Evolutionary conservation across 37 sponge, comb jelly and placozoan species (phyloP), one percentile per base, ranked within the genome.

Genomic region (Diacarnus erythraeanus): DNA sequence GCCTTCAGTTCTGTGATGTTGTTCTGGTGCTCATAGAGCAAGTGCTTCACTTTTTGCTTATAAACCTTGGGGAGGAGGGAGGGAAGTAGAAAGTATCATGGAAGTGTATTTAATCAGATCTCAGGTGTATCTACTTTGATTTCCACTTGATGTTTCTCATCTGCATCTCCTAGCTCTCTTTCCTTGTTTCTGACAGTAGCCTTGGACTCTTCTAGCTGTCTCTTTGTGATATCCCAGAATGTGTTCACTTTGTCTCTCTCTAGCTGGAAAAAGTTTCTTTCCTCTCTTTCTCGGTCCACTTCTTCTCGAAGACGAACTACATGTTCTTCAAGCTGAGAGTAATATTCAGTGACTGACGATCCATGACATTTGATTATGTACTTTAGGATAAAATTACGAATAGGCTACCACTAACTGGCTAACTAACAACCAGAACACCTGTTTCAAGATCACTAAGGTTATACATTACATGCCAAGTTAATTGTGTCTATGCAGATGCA

Each of bases 21-120:
- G 77, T 91, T 96, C 78, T 98, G 99, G 40, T 98, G 99, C 74
- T 98, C 94, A 72, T 96, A 96, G 29, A 98, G 84, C 74, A 98
- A 64, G 65, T 98, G 99, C 81, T 98, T 98, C 69, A 98, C 99
- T 61, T 98, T 98, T 74, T 98, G 99, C 72, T 98, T 98, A 89
- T 98, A 98, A 33, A 98, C 97, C 96, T 95, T 57, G 17, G 10
- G 17, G 21, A n/a, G n/a, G 17, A 54, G 17, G 56, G 10, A 20
- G 10, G 56, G 56, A 54, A 17, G 17, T 22, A 17, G 41, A 71
- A 54, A 17, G 10, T 17, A 54, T 54, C 56, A 20, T 20, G 56
- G 17, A 54, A 54, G 56, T 54, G 17, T 17, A 54, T 10, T 54
- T 54, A 54, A 54, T 54, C 15, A 64, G 8, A 64, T 26, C 8